Base-by-base conservation (phyloP, 2,888 invertebrate species). In the Labia minor region DNA sequence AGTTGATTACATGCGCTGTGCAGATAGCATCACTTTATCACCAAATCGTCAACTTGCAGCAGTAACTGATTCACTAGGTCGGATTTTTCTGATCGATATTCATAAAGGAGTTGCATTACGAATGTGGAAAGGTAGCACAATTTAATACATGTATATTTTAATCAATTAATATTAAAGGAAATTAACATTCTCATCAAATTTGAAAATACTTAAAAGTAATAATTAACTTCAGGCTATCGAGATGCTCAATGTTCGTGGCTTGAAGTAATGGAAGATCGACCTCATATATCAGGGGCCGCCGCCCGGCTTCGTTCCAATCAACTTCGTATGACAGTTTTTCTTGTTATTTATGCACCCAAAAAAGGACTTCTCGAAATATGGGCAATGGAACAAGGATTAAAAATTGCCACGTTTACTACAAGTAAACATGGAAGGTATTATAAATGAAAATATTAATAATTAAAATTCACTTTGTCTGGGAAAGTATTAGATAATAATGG, bases 211-310 rank as follows among this genome's bases (percentile, higher is more conserved):
- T 26, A 65, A 61, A 33, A n/a, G n/a, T 33, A 33, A 8, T 33
- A 33, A 33, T 8, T 33, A 8, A 8, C 33, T 33, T 33, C 33
- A 80, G 81, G 98, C 1, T 98, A 95, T 77, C 83, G 97, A 65
- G 94, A 97, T 76, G 96, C 97, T 0, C 92, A 97, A 76, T 92
- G 95, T 76, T 93, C 92, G 1, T 98, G 96, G 85, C 81, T 97
- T 61, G 90, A 92, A 78, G 89, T 92, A 0, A 81, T 83, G 33
- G 90, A 92, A 74, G 85, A 84, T 69, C 70, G 70, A 11, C 16
- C 65, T 14, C 37, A 21, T 11, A n/a, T 20, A n/a, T 61, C 65
- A 14, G 14, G n/a, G n/a, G 33, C 21, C 1, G 18, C 49, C 16
- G 64, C 67, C 1, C 63, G 67, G 11, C 61, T 14, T 19, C 64